Evolutionary conservation across 2,888 invertebrate species (phyloP), one percentile per base, ranked within the genome.

Genomic region (Chloromyia formosa): DNA sequence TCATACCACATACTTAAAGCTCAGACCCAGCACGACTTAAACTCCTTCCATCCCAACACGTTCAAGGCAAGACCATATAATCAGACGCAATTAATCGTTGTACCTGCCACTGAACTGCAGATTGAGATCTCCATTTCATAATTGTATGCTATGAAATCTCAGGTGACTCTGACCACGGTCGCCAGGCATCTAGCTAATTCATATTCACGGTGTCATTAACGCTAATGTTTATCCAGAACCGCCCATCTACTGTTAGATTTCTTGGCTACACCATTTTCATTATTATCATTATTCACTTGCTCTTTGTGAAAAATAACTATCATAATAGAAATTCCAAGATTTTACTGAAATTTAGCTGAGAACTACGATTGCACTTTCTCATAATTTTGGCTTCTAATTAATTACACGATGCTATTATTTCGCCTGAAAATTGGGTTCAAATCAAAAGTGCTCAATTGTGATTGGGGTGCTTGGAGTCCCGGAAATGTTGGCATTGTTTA

Each of bases 121-220:
- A 66, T 49, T 49, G 23, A 66, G 53, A 49, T 49, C 49, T 23
- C 20, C n/a, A 49, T 42, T 66, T 23, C 7, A 49, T 66, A 66
- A 66, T 66, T 49, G 53, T 22, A 49, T 14, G 66, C 22, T 22
- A 12, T 35, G 40, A 14, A 49, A 62, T 40, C 40, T 40, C 3
- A 23, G 23, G 27, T 61, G 60, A 20, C 40, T 62, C 2, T 7
- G 27, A 35, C n/a, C 62, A 62, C 12, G 23, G 23, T 40, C 16
- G n/a, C 20, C 64, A 14, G 27, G n/a, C n/a, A n/a, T 20, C 12
- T n/a, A 42, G 64, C 18, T 18, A 42, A 45, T 66, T 66, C 53
- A 66, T 49, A 66, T 66, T 42, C 66, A 66, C 35, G 14, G n/a
- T 53, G 53, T 66, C 66, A 66, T 66, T 66, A 66, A 16, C 53